A percentile compares a stretch with the other conserved stretches of the same genome.
These are phyloP conservation scores for Aplodontia rufa DNA, from an alignment of 2,113 vertebrate genomes.

Conservation along the genomic window DNA sequence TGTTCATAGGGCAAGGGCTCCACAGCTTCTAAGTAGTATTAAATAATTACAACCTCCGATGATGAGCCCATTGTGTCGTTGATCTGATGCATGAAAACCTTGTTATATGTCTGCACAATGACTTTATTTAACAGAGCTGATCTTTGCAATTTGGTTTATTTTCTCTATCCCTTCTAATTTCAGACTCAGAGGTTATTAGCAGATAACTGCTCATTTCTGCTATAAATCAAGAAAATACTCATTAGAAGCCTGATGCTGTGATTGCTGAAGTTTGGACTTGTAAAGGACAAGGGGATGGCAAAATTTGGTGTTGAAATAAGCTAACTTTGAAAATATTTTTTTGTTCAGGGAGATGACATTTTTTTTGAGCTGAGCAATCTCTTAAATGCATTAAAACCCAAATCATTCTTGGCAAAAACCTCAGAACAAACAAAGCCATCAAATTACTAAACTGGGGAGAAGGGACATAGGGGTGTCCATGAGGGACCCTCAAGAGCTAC, in stretches of 20 bases:
- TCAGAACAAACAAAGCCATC: not conserved
- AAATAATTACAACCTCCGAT: not conserved
- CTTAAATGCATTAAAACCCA: not conserved
- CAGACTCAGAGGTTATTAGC: constrained; percentile 58
- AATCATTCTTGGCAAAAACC: not conserved
- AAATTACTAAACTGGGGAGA: not conserved
- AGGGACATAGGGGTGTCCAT: fast-evolving
- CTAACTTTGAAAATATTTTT: not conserved
- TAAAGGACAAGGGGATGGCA: not conserved
- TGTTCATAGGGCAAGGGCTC: not conserved
- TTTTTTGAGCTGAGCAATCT: not conserved
- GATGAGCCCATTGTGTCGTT: not conserved
- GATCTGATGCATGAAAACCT: not conserved
- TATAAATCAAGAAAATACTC: constrained; percentile 58
- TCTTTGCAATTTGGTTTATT: constrained; percentile 60
- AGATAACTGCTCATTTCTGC: constrained; percentile 64
- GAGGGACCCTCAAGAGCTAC: no score
- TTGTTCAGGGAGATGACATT: not conserved
- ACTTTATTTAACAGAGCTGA: constrained; percentile 65
- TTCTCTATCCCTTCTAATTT: constrained; percentile 59
- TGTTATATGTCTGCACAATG: constrained; percentile 14
- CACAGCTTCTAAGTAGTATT: not conserved
- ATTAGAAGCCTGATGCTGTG: not conserved
- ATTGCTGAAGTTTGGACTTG: not conserved
- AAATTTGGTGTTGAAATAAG: not conserved